Evolutionary conservation across 2,888 invertebrate genomes (phyloP), one percentile per base, ranked within the genome.

Genomic region (Pristionchus fissidentatus): DNA sequence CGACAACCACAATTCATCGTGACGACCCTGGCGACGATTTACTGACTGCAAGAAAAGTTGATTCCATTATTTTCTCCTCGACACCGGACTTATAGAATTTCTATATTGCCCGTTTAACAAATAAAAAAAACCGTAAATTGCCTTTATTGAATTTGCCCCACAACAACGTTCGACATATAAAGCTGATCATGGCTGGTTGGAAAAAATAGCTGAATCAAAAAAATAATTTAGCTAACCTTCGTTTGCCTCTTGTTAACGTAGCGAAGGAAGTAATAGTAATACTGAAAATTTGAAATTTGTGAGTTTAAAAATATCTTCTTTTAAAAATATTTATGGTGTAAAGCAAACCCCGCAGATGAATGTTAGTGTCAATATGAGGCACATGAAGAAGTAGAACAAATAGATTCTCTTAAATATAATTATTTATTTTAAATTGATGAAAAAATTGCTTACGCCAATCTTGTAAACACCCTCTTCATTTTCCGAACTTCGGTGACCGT

Each of bases 1-100:
- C 3, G 29, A 13, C 70, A 70, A 10, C 70, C 70, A 70, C 41
- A 70, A 10, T 43, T 70, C 70, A 41, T 70, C 70, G 41, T 70
- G 70, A n/a, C 70, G 41, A 8, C 3, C 5, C 43, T 70, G 70
- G 26, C 41, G 41, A 1, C 70, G 70, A 70, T n/a, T 13, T 2
- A 70, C 41, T 1, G 41, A 35, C 70, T 70, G n/a, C 10, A 32
- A 70, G 22, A 10, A n/a, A 43, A 43, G 43, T 41, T 70, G 70
- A 70, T 3, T 43, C 5, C 13, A n/a, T n/a, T n/a, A n/a, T n/a
- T n/a, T n/a, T n/a, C n/a, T n/a, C n/a, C n/a, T n/a, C n/a, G n/a
- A n/a, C n/a, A n/a, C n/a, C n/a, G n/a, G n/a, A n/a, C n/a, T n/a
- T n/a, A n/a, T n/a, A n/a, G n/a, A n/a, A n/a, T n/a, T n/a, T n/a